Evolutionary conservation across 2,888 invertebrate genomes (phyloP).

Genomic region (Belgica antarctica): DNA sequence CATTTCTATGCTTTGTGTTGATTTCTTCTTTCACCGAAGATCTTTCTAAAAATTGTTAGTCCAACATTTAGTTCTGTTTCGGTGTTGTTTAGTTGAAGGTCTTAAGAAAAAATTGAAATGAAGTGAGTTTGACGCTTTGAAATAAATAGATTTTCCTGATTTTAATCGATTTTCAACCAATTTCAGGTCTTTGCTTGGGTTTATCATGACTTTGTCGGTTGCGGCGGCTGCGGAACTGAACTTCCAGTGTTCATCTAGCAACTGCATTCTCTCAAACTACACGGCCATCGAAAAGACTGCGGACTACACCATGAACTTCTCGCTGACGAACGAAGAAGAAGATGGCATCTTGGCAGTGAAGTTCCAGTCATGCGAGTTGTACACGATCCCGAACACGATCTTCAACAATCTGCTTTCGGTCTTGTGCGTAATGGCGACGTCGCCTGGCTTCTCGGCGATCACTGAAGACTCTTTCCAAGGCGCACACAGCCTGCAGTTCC

Average conservation of each 20-base stretch:
- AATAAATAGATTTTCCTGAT: not conserved
- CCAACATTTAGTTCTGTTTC: constrained; percentile 1
- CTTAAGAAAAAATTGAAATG: constrained; percentile 25
- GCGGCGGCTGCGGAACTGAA: not conserved
- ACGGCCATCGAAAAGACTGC: constrained; percentile 22
- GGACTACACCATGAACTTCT: constrained; percentile 17
- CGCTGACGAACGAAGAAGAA: not conserved
- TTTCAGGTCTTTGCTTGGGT: not conserved
- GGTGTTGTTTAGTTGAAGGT: constrained; percentile 24
- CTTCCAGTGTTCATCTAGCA: not conserved
- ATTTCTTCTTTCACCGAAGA: not conserved
- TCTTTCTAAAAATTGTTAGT: not conserved
- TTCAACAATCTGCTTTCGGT: constrained; percentile 25
- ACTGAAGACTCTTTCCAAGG: not conserved
- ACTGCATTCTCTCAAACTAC: constrained; percentile 29
- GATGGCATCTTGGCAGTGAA: not conserved
- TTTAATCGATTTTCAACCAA: not conserved
- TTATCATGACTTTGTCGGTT: not conserved
- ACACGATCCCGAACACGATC: constrained; percentile 6
- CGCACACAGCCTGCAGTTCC: constrained; percentile 26
- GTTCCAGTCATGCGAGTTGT: constrained; percentile 4
- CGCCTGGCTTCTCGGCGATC: constrained; percentile 10
- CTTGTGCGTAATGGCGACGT: constrained; percentile 20
- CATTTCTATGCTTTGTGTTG: constrained; percentile 17
- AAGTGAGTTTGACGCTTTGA: constrained; percentile 23